Percentiles rank a stretch among this genome's conserved stretches.
Conservation (phyloP, 1,140 invertebrate genomes). For the Dinoponera quadriceps region DNA sequence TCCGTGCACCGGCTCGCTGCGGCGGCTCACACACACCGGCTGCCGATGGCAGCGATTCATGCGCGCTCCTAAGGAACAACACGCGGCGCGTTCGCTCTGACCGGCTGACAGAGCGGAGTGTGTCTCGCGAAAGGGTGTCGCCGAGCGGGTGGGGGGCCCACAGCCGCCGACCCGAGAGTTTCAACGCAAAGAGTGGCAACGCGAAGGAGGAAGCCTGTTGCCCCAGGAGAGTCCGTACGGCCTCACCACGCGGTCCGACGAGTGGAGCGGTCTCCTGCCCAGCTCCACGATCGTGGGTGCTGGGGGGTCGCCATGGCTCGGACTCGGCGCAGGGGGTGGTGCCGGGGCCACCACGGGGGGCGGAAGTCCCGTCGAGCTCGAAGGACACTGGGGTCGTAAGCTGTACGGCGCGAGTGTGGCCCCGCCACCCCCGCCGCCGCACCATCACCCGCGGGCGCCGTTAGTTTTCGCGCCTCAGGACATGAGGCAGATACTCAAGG, state of each 20-base stretch:
- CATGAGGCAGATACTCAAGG: constrained; percentile 85
- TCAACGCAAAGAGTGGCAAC: constrained; percentile 58
- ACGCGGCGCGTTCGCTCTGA: constrained; percentile 64
- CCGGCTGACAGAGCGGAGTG: constrained; percentile 50
- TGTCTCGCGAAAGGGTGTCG: constrained; percentile 61
- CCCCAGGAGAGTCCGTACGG: constrained; percentile 80
- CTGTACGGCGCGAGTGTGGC: constrained; percentile 84
- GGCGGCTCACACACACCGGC: constrained; percentile 12
- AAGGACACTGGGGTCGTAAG: constrained; percentile 84
- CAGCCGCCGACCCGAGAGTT: too few species aligned
- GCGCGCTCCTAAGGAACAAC: constrained; percentile 48
- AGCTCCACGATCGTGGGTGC: constrained; percentile 86
- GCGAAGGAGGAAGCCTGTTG: constrained; percentile 77
- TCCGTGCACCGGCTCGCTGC: constrained; percentile 29
- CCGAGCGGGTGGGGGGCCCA: constrained; percentile 36
- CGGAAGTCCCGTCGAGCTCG: constrained; percentile 84
- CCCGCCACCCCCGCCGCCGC: constrained; percentile 83
- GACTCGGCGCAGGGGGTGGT: constrained; percentile 81
- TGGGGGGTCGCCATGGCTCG: constrained; percentile 85
- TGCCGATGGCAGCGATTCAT: constrained; percentile 59
- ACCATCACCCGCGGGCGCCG: constrained; percentile 83
- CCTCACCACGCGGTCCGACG: constrained; percentile 85
- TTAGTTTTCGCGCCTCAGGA: constrained; percentile 84
- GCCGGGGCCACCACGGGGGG: constrained; percentile 78
- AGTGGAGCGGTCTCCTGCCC: constrained; percentile 85